Percentiles rank a stretch among this genome's conserved stretches.
Conservation (phyloP, 1,140 invertebrate species). For the Diprion similis region DNA sequence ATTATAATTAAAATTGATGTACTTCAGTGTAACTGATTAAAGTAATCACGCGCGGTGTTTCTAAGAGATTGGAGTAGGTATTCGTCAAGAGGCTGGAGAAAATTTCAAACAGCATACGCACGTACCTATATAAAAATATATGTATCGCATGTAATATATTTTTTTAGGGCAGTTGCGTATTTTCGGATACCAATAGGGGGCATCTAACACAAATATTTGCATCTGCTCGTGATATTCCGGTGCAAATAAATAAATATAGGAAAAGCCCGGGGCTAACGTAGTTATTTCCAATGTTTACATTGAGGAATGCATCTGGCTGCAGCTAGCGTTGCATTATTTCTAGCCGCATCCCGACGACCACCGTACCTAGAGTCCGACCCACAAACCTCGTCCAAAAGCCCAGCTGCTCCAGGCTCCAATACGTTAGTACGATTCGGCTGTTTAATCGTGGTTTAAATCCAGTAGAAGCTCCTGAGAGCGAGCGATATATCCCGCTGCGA, state of each 20-base stretch:
- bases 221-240: not conserved
- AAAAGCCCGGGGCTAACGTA: not conserved
- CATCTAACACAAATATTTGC: not conserved
- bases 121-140: too few species aligned
- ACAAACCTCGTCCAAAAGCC: not conserved
- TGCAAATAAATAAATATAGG: not conserved
- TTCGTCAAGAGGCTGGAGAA: too few species aligned
- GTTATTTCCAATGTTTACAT: conserved; percentile 3
- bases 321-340: not conserved
- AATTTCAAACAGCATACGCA: too few species aligned
- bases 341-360: not conserved
- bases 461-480: not conserved
- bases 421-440: not conserved
- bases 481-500: too few species aligned
- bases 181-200: too few species aligned
- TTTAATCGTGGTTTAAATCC: not conserved
- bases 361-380: not conserved
- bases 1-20: too few species aligned
- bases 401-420: not conserved
- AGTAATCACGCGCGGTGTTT: too few species aligned
- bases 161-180: too few species aligned
- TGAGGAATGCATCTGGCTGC: conserved; percentile 4
- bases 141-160: too few species aligned
- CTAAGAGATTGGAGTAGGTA: too few species aligned
- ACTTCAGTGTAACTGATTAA: too few species aligned